A percentile compares a stretch with the other conserved stretches of the same genome.
These are phyloP conservation scores for Ips typographus DNA, from an alignment of 1,140 invertebrate genomes.

Conservation along the genomic window DNA sequence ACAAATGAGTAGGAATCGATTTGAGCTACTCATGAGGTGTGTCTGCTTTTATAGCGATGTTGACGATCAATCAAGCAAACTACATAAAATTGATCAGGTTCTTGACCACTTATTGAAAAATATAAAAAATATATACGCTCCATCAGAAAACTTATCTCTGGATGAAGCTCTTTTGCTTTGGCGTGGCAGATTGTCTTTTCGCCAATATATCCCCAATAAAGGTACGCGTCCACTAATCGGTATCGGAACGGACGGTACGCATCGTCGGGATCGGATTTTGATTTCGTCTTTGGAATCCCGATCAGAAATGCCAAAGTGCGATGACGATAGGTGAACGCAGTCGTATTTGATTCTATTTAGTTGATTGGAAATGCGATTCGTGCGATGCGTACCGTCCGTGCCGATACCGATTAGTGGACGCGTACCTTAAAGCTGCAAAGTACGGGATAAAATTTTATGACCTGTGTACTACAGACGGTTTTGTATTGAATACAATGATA, in stretches of 20 bases:
- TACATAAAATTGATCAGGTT: slow-evolving; percentile 16
- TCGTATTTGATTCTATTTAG: too few species aligned
- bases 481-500: slow-evolving; percentile 1
- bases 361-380: too few species aligned
- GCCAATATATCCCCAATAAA: slow-evolving; percentile 45
- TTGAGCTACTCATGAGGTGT: slow-evolving; percentile 1
- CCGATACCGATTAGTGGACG: too few species aligned
- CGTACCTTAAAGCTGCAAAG: slow-evolving; percentile 44
- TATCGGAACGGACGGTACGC: too few species aligned
- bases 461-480: slow-evolving; percentile 21
- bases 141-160: slow-evolving; percentile 38
- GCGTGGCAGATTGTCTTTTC: slow-evolving; percentile 43
- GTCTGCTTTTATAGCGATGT: slow-evolving; percentile 16
- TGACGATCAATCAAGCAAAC: not conserved
- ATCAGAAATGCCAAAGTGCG: too few species aligned
- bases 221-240: too few species aligned
- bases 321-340: too few species aligned
- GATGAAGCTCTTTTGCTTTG: slow-evolving; percentile 47
- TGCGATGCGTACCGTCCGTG: too few species aligned
- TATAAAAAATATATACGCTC: slow-evolving; percentile 38
- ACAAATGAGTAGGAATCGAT: not conserved
- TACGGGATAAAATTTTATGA: slow-evolving; percentile 47
- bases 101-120: slow-evolving; percentile 10
- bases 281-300: too few species aligned
- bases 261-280: too few species aligned